Percentiles rank a stretch among this genome's conserved stretches.
Conservation (phyloP, 2,888 invertebrate genomes). For the Hoplodrina ambigua region DNA sequence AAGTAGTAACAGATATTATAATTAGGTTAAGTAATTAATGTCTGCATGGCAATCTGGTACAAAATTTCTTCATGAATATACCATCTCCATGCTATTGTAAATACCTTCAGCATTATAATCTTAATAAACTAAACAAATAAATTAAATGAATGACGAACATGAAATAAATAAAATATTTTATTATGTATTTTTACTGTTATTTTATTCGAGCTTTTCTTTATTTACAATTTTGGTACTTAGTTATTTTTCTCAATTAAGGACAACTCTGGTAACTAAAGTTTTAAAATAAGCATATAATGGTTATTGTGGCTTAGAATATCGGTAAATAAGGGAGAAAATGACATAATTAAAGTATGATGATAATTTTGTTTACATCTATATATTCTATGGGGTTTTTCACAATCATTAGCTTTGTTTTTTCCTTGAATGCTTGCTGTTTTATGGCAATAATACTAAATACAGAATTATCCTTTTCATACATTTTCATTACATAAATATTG, state of each 20-base stretch:
- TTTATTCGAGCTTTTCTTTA: neutral
- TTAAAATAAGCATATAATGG: neutral
- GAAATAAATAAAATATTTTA: too few relatives aligned
- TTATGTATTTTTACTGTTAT: neutral
- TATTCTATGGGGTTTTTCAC: conserved; percentile 50
- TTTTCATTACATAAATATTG: conserved; percentile 27
- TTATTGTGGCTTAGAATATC: neutral
- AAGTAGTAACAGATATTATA: too few relatives aligned
- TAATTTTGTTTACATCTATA: conserved; percentile 50
- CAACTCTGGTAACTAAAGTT: neutral
- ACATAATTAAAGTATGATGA: conserved; percentile 30
- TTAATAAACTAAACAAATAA: too few relatives aligned
- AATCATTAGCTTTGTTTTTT: conserved; percentile 57
- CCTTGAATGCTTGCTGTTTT: conserved; percentile 42
- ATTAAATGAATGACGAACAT: too few relatives aligned
- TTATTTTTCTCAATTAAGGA: too few relatives aligned
- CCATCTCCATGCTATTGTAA: too few relatives aligned
- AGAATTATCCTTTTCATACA: conserved; percentile 47
- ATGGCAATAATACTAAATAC: conserved; percentile 26
- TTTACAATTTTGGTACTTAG: neutral
- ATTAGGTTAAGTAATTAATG: too few relatives aligned
- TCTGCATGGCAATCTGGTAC: too few relatives aligned
- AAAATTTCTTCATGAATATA: too few relatives aligned
- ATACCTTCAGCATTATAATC: too few relatives aligned
- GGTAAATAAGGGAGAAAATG: conserved; percentile 20